These are phyloP conservation scores for Chiloscyllium plagiosum DNA, from an alignment of 2,113 vertebrate genomes.

Conservation along the genomic window DNA sequence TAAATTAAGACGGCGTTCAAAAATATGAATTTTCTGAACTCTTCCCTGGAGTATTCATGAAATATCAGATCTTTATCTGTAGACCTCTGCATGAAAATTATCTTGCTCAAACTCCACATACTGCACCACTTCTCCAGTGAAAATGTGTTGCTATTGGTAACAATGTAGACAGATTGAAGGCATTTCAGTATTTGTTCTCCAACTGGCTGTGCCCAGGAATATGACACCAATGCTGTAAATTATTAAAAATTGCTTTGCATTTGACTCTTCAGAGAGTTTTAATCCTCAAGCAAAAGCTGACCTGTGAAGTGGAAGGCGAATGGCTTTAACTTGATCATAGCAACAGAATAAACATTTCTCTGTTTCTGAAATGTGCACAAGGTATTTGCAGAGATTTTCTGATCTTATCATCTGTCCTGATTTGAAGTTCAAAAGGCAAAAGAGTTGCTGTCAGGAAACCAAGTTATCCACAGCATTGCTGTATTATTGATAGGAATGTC, in stretches of 20 bases:
- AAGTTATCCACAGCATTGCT: not conserved
- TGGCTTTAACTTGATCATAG: not conserved
- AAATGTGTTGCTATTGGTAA: not conserved
- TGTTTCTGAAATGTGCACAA: not conserved
- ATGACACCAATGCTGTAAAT: not conserved
- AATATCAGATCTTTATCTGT: not conserved
- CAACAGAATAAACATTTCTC: not conserved
- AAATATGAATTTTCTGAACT: not conserved
- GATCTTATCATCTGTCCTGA: not conserved
- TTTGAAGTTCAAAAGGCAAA: not conserved
- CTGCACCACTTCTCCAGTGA: not conserved
- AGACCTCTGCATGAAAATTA: not conserved
- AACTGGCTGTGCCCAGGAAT: not conserved
- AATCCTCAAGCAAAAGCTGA: not conserved
- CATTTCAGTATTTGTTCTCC: not conserved
- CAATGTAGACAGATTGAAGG: not conserved
- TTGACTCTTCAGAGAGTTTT: not conserved
- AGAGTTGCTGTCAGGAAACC: not conserved
- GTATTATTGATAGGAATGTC: not conserved
- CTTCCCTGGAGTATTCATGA: not conserved
- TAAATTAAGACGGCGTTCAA: not conserved
- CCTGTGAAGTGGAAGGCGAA: not conserved
- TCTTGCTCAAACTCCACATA: not conserved
- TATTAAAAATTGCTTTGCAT: conserved; percentile 5
- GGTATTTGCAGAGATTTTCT: not conserved